These are phyloP conservation scores for Diarsia dahlii DNA, from an alignment of 2,888 invertebrate genomes.

Conservation along the genomic window DNA sequence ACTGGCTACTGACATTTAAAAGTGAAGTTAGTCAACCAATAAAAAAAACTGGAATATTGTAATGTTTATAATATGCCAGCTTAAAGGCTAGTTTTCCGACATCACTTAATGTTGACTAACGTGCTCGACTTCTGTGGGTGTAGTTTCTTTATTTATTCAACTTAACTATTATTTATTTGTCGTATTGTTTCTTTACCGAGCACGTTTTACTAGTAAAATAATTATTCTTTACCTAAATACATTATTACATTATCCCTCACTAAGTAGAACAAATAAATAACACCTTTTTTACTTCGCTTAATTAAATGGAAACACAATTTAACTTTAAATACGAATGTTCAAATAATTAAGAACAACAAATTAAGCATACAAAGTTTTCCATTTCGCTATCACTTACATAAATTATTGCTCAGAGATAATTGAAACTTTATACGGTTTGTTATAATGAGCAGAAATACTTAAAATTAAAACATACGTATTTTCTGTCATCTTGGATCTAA, in stretches of 20 bases:
- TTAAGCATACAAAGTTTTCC: neutral
- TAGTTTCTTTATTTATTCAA: constrained; percentile 19
- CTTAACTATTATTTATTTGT: neutral
- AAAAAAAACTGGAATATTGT: constrained; percentile 30
- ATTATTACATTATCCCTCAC: neutral
- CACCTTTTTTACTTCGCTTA: neutral
- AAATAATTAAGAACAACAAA: neutral
- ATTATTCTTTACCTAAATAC: neutral
- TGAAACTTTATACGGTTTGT: constrained; percentile 21
- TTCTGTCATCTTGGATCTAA: constrained; percentile 22
- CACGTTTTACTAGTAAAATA: neutral
- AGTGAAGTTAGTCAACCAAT: constrained; percentile 1
- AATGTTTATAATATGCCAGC: neutral
- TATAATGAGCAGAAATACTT: constrained; percentile 26
- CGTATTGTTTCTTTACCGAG: neutral
- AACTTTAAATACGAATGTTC: neutral
- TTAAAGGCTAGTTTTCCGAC: constrained; percentile 15
- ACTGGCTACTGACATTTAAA: neutral
- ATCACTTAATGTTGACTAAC: neutral
- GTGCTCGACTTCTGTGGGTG: neutral
- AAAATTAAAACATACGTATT: constrained; percentile 28
- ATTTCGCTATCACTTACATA: constrained; percentile 4
- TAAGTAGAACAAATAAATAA: neutral
- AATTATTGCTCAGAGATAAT: constrained; percentile 18
- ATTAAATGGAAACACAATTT: neutral